These are phyloP conservation scores for Torymus tubicola DNA, from an alignment of 2,888 invertebrate species.

Conservation along the genomic window DNA sequence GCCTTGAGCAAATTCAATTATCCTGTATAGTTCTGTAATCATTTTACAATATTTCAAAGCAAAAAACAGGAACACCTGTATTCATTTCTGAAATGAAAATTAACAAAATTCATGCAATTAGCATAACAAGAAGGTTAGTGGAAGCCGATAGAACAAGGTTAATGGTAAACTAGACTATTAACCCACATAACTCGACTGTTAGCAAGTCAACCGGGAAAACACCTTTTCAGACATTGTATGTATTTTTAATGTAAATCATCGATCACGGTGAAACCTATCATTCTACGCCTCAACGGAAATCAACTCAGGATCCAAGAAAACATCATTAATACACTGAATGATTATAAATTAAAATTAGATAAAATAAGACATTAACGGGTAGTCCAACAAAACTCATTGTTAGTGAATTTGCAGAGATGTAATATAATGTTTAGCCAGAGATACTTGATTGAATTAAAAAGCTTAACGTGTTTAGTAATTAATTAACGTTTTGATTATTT, in stretches of 20 bases:
- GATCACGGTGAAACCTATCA: neutral
- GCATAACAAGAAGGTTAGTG: neutral
- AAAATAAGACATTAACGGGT: neutral
- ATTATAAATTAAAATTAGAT: neutral
- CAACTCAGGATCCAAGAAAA: neutral
- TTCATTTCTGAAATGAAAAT: no score
- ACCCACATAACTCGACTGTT: neutral
- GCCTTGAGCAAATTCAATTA: no score
- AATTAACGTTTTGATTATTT: no score
- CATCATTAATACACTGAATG: neutral
- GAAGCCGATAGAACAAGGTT: neutral
- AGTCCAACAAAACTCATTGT: neutral
- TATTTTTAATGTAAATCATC: neutral
- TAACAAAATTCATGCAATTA: no score
- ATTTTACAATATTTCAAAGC: no score
- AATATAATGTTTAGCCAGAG: neutral
- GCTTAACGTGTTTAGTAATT: neutral
- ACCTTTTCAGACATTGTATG: neutral
- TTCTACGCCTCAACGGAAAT: no score
- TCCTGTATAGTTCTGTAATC: no score
- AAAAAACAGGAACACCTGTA: no score
- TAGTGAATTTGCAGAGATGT: constrained; percentile 1
- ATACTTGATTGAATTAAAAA: neutral
- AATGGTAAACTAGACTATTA: neutral
- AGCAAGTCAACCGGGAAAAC: neutral